Evolutionary conservation across 1,140 invertebrate species (phyloP), one percentile per base, ranked within the genome.

Genomic region (Philopotamus ludificatus): DNA sequence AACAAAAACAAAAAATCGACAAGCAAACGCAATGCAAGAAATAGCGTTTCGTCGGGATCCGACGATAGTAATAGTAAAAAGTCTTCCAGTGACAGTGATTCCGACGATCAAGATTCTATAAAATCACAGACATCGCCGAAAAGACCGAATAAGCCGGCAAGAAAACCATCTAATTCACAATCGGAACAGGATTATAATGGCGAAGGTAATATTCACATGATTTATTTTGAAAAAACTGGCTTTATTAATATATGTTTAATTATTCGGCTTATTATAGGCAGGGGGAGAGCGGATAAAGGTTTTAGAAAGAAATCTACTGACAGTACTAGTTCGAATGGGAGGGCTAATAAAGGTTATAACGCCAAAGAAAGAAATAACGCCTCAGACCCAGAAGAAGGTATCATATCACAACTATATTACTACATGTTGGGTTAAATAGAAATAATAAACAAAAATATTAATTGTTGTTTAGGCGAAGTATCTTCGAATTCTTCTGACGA

Each of bases 371-470:
- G 82, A 68, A 79, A 79, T 61, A 80, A 79, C 60, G 82, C 81
- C 49, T 91, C 89, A 28, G 89, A 91, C 74, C 87, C 87, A 1
- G 86, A 87, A 75, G 86, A 87, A 84, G 86, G 86, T 86, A 69
- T 47, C 45, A 45, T 16, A 59, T 71, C 54, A 61, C 49, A 25
- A 16, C 66, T n/a, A 53, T 34, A 47, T 28, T 63, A 39, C 47
- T 3, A 20, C 21, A 44, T 21, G n/a, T n/a, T n/a, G n/a, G n/a
- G n/a, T n/a, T n/a, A n/a, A n/a, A n/a, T n/a, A n/a, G n/a, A n/a
- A n/a, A n/a, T n/a, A 64, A 2, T 16, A 54, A 20, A 63, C 61
- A 47, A 65, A 34, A 34, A 34, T 34, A 34, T 69, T 74, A 21
- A 41, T 61, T 39, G 54, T 23, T 63, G 39, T 50, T 58, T 66